These are phyloP conservation scores for Semnornis frantzii DNA, from an alignment of 2,113 vertebrate genomes.

Conservation along the genomic window DNA sequence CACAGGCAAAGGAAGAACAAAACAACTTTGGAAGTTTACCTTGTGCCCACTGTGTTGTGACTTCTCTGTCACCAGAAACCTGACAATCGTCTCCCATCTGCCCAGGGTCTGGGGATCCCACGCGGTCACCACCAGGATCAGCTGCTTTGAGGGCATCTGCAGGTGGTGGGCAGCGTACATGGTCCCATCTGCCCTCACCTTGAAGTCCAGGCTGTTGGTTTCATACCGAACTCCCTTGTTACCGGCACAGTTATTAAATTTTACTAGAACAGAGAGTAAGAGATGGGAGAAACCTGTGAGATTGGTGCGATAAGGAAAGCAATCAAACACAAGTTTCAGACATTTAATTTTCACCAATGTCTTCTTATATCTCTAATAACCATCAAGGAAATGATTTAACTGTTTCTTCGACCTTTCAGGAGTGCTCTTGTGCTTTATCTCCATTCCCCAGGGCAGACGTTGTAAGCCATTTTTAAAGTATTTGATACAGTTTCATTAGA, in stretches of 20 bases:
- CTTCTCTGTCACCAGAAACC: conserved; percentile 81
- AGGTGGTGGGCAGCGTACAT: conserved; percentile 78
- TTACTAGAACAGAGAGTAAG: conserved; percentile 79
- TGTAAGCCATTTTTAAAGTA: conserved; percentile 34
- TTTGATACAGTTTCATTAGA: conserved; percentile 23
- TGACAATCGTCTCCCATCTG: conserved; percentile 83
- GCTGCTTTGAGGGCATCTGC: conserved; percentile 77
- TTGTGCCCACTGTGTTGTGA: conserved; percentile 70
- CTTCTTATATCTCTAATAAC: conserved; percentile 35
- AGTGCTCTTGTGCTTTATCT: conserved; percentile 54
- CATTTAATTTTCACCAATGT: conserved; percentile 56
- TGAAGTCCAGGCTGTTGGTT: conserved; percentile 86
- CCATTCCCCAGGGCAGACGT: not conserved
- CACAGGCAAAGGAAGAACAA: not conserved
- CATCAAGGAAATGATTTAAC: conserved; percentile 46
- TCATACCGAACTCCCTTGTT: conserved; percentile 81
- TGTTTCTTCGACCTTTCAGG: conserved; percentile 58
- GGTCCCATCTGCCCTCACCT: conserved; percentile 83
- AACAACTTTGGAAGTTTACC: conserved; percentile 54
- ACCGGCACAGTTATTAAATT: conserved; percentile 87
- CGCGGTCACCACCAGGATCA: conserved; percentile 83
- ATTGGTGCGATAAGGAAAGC: conserved; percentile 57
- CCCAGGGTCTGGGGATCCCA: conserved; percentile 73
- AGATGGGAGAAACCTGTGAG: conserved; percentile 40
- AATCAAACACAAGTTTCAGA: conserved; percentile 66